phyloP scores from a whole-genome alignment of 2,888 invertebrate genomes.

The Selenia dentaria region DNA sequence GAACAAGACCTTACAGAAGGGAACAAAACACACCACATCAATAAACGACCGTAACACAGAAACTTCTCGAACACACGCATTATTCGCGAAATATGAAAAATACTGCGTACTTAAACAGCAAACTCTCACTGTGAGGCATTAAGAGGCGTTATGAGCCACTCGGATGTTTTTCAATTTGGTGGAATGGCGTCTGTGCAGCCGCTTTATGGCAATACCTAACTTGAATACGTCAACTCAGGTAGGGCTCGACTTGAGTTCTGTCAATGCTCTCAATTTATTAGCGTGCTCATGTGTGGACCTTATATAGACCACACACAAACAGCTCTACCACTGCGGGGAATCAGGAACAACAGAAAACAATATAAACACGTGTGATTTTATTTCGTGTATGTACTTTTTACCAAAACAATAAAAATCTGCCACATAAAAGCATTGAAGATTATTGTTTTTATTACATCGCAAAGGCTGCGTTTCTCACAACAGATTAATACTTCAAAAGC shows the following conservation, averaged over 20 bases:
- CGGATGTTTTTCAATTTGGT: slow-evolving; percentile 80
- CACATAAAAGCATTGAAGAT: too few relatives aligned
- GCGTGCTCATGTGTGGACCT: too few relatives aligned
- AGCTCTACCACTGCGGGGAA: neutral
- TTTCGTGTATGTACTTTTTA: too few relatives aligned
- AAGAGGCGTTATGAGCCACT: slow-evolving; percentile 75
- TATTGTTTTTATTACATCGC: too few relatives aligned
- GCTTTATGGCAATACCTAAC: slow-evolving; percentile 56
- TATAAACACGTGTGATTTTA: too few relatives aligned
- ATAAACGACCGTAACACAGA: slow-evolving; percentile 35
- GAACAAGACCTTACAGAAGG: slow-evolving; percentile 24
- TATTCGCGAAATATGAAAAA: slow-evolving; percentile 78
- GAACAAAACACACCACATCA: slow-evolving; percentile 32
- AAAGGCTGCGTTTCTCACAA: too few relatives aligned
- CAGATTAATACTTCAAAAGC: slow-evolving; percentile 49
- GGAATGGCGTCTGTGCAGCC: slow-evolving; percentile 62
- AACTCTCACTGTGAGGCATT: slow-evolving; percentile 71
- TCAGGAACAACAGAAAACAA: too few relatives aligned
- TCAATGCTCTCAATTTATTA: slow-evolving; percentile 23
- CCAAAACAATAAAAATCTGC: too few relatives aligned
- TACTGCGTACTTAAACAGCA: slow-evolving; percentile 64
- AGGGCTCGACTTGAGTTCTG: slow-evolving; percentile 21
- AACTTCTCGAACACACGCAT: slow-evolving; percentile 54
- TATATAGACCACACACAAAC: neutral
- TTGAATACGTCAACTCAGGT: slow-evolving; percentile 36